A percentile compares a stretch with the other conserved stretches of the same genome.
phyloP scores from a whole-genome alignment of 2,797 vertebrate genomes.

The Cottoperca gobio region DNA sequence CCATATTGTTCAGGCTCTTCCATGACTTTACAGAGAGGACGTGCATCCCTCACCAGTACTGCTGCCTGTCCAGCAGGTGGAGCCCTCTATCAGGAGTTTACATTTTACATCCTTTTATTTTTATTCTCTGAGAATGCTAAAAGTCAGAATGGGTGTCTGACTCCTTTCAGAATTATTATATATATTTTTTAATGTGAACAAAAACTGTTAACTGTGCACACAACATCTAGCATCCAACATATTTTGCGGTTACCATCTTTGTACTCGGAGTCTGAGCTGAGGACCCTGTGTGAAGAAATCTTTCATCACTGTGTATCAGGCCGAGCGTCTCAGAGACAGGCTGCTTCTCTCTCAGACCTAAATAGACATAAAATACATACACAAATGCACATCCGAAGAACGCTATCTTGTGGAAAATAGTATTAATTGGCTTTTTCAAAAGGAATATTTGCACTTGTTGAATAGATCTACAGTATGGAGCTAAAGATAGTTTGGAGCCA shows the following conservation, averaged over 20 bases:
- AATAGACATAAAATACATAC: not conserved
- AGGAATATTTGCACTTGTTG: not conserved
- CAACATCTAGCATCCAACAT: no score
- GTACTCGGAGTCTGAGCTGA: not conserved
- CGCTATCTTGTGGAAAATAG: not conserved
- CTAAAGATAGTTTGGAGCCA: not conserved
- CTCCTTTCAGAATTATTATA: no score
- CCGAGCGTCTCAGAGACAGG: not conserved
- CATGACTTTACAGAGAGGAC: not conserved
- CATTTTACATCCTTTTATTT: not conserved
- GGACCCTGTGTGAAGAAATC: not conserved
- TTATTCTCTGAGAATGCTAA: not conserved
- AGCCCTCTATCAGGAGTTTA: conserved; percentile 16
- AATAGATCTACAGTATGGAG: not conserved
- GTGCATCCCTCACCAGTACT: rapidly evolving
- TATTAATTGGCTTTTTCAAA: not conserved
- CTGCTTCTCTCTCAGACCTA: not conserved
- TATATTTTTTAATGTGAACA: no score
- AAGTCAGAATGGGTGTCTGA: not conserved
- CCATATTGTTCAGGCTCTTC: not conserved
- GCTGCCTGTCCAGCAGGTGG: conserved; percentile 58
- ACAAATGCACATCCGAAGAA: not conserved
- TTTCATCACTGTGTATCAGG: not conserved
- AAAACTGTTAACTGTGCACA: no score
- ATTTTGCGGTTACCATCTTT: not conserved